Conservation (phyloP, 1,140 invertebrate species). For the Sycophila sp. region DNA sequence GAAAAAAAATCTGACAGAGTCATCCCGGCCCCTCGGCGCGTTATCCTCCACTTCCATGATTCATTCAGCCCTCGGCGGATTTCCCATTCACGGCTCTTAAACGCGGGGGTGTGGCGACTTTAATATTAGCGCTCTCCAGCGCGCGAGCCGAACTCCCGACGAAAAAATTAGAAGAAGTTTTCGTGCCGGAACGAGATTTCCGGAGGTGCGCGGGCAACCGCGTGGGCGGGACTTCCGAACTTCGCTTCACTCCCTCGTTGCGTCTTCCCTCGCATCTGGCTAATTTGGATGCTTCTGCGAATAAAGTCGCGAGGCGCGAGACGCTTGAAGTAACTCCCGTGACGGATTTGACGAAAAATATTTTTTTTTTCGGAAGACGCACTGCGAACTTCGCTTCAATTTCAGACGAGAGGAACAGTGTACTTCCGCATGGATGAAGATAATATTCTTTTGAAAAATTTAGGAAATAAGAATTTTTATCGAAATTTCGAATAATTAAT, state of each 20-base stretch:
- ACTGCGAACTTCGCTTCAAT: too few relatives aligned
- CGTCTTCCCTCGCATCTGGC: slow-evolving; percentile 27
- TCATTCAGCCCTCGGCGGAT: slow-evolving; percentile 5
- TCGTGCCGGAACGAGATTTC: slow-evolving; percentile 24
- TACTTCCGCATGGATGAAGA: too few relatives aligned
- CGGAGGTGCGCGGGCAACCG: slow-evolving; percentile 8
- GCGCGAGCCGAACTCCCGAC: slow-evolving; percentile 48
- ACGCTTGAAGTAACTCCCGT: too few relatives aligned
- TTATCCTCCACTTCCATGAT: too few relatives aligned
- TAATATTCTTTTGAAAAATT: too few relatives aligned
- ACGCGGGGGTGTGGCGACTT: slow-evolving; percentile 36
- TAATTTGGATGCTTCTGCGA: slow-evolving; percentile 30
- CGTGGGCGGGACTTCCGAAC: background rate
- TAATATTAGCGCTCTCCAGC: slow-evolving; percentile 56
- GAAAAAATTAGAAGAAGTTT: slow-evolving; percentile 49
- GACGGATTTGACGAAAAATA: too few relatives aligned
- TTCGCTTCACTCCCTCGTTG: background rate
- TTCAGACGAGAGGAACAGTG: too few relatives aligned
- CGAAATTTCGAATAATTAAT: too few relatives aligned
- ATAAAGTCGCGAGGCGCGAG: background rate
- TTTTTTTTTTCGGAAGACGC: too few relatives aligned
- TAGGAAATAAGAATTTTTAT: too few relatives aligned
- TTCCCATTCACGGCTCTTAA: slow-evolving; percentile 26
- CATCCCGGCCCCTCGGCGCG: too few relatives aligned
- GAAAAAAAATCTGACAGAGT: too few relatives aligned